Conservation (phyloP, 2,113 vertebrate species). For the Rhineura floridana region DNA sequence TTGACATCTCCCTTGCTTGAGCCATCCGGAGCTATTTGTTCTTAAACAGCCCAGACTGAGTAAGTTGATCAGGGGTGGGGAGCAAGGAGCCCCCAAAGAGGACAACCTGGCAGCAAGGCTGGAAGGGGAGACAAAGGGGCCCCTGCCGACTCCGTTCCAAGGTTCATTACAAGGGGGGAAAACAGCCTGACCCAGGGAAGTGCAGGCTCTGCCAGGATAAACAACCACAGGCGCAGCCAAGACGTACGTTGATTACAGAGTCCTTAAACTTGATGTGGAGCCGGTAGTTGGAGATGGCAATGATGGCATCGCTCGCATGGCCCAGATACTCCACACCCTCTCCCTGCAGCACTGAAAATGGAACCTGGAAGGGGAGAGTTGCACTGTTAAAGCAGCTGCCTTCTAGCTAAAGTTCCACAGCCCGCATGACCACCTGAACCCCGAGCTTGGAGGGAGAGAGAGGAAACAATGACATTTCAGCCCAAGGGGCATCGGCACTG, state of each 20-base stretch:
- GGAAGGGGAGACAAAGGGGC: neutral
- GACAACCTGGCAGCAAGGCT: neutral
- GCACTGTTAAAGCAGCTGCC: neutral
- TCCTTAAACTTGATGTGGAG: slow-evolving; percentile 99
- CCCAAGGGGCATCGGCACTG: neutral
- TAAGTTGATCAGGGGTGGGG: neutral
- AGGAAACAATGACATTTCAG: neutral
- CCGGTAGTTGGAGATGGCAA: slow-evolving; percentile 98
- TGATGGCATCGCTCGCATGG: slow-evolving; percentile 91
- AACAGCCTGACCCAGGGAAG: neutral
- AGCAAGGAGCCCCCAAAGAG: neutral
- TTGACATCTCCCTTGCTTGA: neutral
- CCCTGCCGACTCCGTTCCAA: neutral
- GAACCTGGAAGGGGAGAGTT: slow-evolving; percentile 80
- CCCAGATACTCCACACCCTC: slow-evolving; percentile 98
- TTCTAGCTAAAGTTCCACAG: neutral
- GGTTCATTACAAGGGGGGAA: too few relatives aligned
- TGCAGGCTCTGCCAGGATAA: neutral
- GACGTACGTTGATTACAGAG: slow-evolving; percentile 95
- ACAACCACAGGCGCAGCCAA: neutral
- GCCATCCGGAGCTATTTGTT: neutral
- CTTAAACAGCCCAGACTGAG: neutral
- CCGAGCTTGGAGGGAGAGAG: neutral
- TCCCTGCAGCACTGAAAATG: slow-evolving; percentile 94
- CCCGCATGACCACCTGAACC: neutral